Conservation (phyloP, 2,797 vertebrate genomes). For the Phrynocephalus guinanensis region DNA sequence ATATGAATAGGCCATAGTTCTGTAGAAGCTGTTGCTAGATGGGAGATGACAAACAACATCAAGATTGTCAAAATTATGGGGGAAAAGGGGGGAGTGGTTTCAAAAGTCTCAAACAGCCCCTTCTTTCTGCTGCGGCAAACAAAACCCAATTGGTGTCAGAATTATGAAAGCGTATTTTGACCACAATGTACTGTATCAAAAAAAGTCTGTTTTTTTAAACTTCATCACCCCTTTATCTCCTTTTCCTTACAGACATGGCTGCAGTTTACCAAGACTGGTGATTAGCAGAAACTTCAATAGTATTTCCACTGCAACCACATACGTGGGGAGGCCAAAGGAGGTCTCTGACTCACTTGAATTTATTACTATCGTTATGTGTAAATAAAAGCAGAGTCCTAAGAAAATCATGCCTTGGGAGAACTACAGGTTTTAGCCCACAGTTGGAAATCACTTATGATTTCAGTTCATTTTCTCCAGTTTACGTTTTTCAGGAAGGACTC, state of each 20-base stretch:
- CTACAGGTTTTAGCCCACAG: neutral
- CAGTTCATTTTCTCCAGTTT: neutral
- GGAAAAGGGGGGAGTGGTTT: too few relatives aligned
- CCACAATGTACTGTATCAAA: neutral
- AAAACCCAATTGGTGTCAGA: constrained; percentile 38
- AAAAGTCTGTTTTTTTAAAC: neutral
- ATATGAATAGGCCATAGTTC: constrained; percentile 1
- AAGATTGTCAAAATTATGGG: constrained; percentile 17
- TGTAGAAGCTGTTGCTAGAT: constrained; percentile 24
- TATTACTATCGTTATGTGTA: neutral
- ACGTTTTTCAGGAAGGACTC: neutral
- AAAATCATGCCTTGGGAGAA: neutral
- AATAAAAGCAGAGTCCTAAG: neutral
- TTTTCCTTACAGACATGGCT: rapidly evolving
- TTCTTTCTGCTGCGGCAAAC: neutral
- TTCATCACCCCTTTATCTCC: constrained; percentile 7
- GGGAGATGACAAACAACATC: constrained; percentile 20
- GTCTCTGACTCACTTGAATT: neutral
- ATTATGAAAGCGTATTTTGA: constrained; percentile 13
- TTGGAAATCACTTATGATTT: neutral
- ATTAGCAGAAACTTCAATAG: neutral
- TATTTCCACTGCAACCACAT: neutral
- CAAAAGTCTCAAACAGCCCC: neutral
- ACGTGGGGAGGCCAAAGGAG: neutral
- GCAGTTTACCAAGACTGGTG: constrained; percentile 17